Evolutionary conservation across 2,113 vertebrate genomes (phyloP).

Genomic region (Strix uralensis): DNA sequence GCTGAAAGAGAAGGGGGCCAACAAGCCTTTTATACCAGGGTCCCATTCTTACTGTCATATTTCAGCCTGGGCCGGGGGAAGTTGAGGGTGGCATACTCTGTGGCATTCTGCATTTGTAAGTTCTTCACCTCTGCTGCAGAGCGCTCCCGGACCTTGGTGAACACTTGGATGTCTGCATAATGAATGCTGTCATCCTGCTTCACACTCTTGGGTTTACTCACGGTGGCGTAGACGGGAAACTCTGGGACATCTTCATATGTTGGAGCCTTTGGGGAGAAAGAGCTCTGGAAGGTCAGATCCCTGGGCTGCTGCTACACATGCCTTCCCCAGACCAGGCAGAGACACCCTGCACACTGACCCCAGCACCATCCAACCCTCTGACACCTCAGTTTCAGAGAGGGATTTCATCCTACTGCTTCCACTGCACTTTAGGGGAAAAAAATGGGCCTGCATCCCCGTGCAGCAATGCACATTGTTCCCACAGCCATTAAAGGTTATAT

Average conservation of each 20-base stretch:
- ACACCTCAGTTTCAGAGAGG: background rate
- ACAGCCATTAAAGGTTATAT: background rate
- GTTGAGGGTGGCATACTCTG: conserved; percentile 83
- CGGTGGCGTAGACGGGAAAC: conserved; percentile 63
- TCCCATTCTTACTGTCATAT: conserved; percentile 71
- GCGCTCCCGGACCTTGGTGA: conserved; percentile 10
- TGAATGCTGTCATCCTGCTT: conserved; percentile 72
- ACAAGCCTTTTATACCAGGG: conserved; percentile 66
- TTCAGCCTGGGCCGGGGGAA: conserved; percentile 69
- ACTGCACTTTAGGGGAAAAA: background rate
- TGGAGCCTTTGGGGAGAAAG: conserved; percentile 25
- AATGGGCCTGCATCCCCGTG: background rate
- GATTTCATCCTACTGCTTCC: background rate
- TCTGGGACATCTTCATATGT: conserved; percentile 52
- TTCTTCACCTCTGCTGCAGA: conserved; percentile 41
- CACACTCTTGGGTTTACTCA: conserved; percentile 20
- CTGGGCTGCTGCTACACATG: background rate
- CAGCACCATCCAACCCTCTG: background rate
- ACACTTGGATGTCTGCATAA: conserved; percentile 84
- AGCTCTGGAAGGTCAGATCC: background rate
- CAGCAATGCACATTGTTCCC: background rate
- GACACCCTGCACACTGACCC: background rate
- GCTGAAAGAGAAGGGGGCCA: background rate
- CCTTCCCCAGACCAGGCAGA: background rate
- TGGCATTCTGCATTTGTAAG: conserved; percentile 54